Percentiles rank a stretch among this genome's conserved stretches.
phyloP scores from a whole-genome alignment of 2,113 vertebrate genomes.

The Mellivora capensis region DNA sequence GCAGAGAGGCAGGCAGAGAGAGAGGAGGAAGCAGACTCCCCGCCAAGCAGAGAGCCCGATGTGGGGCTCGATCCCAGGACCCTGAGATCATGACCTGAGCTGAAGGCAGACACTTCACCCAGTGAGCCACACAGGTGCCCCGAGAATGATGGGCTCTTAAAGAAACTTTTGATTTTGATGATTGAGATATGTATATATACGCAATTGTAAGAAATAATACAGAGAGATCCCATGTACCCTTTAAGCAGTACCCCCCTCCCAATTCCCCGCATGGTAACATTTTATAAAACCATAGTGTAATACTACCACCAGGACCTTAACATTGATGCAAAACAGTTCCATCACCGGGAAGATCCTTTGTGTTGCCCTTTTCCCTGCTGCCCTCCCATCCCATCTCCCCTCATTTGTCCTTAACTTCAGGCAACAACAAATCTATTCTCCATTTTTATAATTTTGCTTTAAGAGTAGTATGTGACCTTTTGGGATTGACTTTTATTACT shows the following conservation, averaged over 20 bases:
- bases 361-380: neutral
- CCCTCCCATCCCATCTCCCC: neutral
- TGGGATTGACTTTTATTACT: neutral
- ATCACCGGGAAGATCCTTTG: neutral
- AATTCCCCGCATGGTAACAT: neutral
- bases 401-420: neutral
- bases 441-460: neutral
- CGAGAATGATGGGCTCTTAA: neutral
- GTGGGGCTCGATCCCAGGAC: too few relatives aligned
- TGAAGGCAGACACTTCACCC: too few relatives aligned
- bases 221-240: neutral
- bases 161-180: neutral
- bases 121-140: too few relatives aligned
- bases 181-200: neutral
- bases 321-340: neutral
- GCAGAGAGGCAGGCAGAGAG: too few relatives aligned
- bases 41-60: accelerated
- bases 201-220: neutral
- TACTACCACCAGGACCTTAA: neutral
- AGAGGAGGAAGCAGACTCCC: too few relatives aligned
- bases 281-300: neutral
- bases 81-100: too few relatives aligned
- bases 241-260: neutral
- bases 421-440: neutral
- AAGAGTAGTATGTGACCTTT: neutral